These are phyloP conservation scores for Lathronympha strigana DNA, from an alignment of 2,888 invertebrate species.

Conservation along the genomic window DNA sequence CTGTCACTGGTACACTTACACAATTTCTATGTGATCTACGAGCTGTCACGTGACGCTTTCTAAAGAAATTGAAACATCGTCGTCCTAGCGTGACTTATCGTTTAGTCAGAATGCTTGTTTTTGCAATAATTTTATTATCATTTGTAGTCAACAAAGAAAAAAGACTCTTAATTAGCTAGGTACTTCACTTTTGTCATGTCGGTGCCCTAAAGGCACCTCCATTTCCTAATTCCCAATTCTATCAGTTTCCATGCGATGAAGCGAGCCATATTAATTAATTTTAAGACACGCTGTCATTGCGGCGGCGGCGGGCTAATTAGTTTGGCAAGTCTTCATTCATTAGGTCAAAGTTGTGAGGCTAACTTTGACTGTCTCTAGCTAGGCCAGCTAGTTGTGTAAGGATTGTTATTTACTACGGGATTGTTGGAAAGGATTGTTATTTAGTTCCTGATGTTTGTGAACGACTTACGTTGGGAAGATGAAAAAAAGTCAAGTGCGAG, in stretches of 20 bases:
- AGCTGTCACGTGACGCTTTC: too few species aligned
- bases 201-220: neutral
- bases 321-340: constrained; percentile 70
- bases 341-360: constrained; percentile 63
- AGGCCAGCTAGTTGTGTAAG: constrained; percentile 47
- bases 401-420: constrained; percentile 53
- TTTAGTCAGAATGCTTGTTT: too few species aligned
- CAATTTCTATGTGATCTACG: too few species aligned
- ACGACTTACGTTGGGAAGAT: too few species aligned
- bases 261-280: constrained; percentile 56
- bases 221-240: constrained; percentile 6
- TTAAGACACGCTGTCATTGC: constrained; percentile 56
- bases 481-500: too few species aligned
- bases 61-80: too few species aligned
- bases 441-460: constrained; percentile 41
- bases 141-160: too few species aligned
- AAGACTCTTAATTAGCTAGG: neutral
- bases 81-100: too few species aligned
- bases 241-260: constrained; percentile 39
- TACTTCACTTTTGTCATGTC: neutral
- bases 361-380: constrained; percentile 56
- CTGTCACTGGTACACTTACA: too few species aligned
- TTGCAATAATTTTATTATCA: too few species aligned
- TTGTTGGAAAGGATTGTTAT: too few species aligned
- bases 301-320: constrained; percentile 66